Conservation (phyloP, 2,888 invertebrate species). For the Cancer borealis region DNA sequence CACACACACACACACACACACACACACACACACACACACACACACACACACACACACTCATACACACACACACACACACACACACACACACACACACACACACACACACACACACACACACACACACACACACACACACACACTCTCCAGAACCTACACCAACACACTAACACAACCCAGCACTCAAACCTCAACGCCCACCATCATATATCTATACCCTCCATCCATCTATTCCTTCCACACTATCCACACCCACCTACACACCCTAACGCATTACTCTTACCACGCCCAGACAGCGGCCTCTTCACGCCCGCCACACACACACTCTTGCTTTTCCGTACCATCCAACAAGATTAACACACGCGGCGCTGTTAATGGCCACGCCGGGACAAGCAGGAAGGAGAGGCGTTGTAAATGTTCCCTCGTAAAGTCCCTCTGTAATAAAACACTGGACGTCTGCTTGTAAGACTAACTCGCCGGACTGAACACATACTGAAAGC, state of each 20-base stretch:
- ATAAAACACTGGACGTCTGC: not conserved
- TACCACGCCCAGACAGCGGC: not conserved
- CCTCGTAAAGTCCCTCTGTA: not conserved
- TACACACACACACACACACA: conserved; percentile 2
- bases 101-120: conserved; percentile 24
- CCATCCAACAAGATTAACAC: not conserved
- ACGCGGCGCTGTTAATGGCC: not conserved
- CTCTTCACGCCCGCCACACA: not conserved
- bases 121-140: conserved; percentile 32
- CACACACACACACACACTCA: not conserved
- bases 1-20: conserved; percentile 20
- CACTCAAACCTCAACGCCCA: too few relatives aligned
- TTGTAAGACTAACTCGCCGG: not conserved
- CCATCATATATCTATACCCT: too few relatives aligned
- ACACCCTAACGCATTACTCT: not conserved
- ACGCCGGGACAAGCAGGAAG: not conserved
- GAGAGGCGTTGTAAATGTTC: not conserved
- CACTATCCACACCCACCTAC: not conserved
- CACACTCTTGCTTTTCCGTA: not conserved
- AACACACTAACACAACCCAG: not conserved
- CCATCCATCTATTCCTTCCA: not conserved
- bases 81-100: conserved; percentile 20
- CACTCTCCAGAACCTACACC: not conserved
- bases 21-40: conserved; percentile 20
- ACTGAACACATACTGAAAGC: not conserved